These are phyloP conservation scores for Cirrhinus molitorella DNA, from an alignment of 2,797 vertebrate species.

Conservation along the genomic window DNA sequence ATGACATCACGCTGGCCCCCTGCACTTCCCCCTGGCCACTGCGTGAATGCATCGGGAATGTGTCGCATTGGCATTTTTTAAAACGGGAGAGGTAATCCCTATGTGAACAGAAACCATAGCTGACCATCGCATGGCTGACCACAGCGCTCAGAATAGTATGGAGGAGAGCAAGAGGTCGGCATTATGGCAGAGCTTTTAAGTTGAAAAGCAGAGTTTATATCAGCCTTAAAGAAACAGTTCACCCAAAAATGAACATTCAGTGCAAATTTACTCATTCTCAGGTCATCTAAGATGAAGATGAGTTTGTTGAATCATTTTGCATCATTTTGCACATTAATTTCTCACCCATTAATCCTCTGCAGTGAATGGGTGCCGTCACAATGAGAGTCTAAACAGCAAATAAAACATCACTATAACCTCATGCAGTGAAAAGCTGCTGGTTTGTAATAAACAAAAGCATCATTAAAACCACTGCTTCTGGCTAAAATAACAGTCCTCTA, in stretches of 20 bases:
- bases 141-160: conserved; percentile 45
- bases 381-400: neutral
- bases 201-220: conserved; percentile 18
- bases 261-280: neutral
- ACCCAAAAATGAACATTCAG: neutral
- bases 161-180: conserved; percentile 37
- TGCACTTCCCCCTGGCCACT: conserved; percentile 63
- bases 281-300: neutral
- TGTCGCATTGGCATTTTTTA: conserved; percentile 77
- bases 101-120: conserved; percentile 69
- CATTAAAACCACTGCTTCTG: too few relatives aligned
- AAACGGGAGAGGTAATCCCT: conserved; percentile 79
- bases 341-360: neutral
- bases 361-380: neutral
- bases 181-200: conserved; percentile 10
- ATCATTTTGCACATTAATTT: neutral
- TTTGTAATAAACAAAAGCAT: neutral
- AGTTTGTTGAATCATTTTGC: neutral
- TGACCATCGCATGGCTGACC: conserved; percentile 48
- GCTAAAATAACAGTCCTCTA: neutral
- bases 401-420: neutral
- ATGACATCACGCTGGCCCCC: conserved; percentile 76
- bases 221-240: neutral
- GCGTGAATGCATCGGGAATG: conserved; percentile 79
- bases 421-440: neutral